Conservation (phyloP, 2,113 vertebrate species). For the Hemiscyllium ocellatum region DNA sequence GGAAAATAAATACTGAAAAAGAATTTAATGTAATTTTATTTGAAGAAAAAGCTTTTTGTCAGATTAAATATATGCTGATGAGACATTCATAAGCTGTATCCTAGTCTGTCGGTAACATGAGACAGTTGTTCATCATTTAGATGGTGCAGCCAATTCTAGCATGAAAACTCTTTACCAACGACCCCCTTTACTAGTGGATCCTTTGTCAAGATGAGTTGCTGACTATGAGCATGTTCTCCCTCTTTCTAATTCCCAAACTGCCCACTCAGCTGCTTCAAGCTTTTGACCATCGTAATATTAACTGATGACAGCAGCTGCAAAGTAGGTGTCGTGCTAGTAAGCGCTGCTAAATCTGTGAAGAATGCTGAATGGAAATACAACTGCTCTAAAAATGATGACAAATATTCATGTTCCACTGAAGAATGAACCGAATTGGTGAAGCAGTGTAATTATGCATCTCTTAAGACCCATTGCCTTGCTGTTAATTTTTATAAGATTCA, state of each 20-base stretch:
- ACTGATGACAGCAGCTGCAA: constrained; percentile 34
- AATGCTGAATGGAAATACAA: background rate
- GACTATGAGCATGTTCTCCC: background rate
- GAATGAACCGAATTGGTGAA: background rate
- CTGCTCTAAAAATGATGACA: background rate
- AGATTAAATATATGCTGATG: background rate
- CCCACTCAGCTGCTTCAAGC: background rate
- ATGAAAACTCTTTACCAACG: background rate
- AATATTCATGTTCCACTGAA: background rate
- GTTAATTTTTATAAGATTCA: background rate
- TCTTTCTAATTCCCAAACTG: background rate
- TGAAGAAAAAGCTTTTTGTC: background rate
- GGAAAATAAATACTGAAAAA: background rate
- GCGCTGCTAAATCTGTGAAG: constrained; percentile 11
- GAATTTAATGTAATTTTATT: background rate
- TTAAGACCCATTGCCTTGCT: background rate
- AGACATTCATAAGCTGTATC: background rate
- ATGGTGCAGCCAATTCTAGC: background rate
- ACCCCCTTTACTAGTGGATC: background rate
- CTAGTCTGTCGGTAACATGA: background rate
- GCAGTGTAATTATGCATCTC: background rate
- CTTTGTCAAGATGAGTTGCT: constrained; percentile 14
- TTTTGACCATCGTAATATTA: background rate
- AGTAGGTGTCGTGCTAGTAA: constrained; percentile 22
- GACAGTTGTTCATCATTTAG: background rate